Evolutionary conservation across 2,888 invertebrate genomes (phyloP).

Genomic region (Cryptocephalus moraei): DNA sequence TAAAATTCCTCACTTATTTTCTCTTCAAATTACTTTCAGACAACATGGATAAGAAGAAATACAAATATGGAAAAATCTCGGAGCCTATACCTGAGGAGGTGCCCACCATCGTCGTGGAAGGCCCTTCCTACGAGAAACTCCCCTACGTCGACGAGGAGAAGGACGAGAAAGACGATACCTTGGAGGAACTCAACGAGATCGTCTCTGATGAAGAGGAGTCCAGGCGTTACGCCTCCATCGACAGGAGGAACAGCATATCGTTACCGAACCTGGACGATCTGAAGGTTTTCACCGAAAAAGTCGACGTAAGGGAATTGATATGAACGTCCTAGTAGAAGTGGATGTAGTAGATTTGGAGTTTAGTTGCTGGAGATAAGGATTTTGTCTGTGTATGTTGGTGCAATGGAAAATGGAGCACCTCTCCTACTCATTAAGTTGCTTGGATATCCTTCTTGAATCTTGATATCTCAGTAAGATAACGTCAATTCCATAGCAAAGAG

Average conservation of each 20-base stretch:
- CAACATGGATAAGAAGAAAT: slow-evolving; percentile 10
- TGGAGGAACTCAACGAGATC: slow-evolving; percentile 1
- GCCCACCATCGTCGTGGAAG: slow-evolving; percentile 21
- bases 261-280: slow-evolving; percentile 63
- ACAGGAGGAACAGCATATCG: slow-evolving; percentile 62
- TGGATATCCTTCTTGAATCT: no score
- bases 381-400: no score
- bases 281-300: slow-evolving; percentile 36
- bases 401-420: no score
- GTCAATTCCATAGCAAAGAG: no score
- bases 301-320: no score
- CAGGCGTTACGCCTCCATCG: slow-evolving; percentile 20
- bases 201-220: slow-evolving; percentile 1
- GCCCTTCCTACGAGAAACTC: slow-evolving; percentile 17
- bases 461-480: no score
- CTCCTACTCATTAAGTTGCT: no score
- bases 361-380: no score
- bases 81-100: slow-evolving; percentile 12
- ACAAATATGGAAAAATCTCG: slow-evolving; percentile 10
- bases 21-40: slow-evolving; percentile 1
- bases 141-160: slow-evolving; percentile 5
- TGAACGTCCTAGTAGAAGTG: no score
- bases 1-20: no score
- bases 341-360: no score
- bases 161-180: not conserved